Evolutionary conservation across 1,140 invertebrate genomes (phyloP).

Genomic region (Kradibia gibbosae): DNA sequence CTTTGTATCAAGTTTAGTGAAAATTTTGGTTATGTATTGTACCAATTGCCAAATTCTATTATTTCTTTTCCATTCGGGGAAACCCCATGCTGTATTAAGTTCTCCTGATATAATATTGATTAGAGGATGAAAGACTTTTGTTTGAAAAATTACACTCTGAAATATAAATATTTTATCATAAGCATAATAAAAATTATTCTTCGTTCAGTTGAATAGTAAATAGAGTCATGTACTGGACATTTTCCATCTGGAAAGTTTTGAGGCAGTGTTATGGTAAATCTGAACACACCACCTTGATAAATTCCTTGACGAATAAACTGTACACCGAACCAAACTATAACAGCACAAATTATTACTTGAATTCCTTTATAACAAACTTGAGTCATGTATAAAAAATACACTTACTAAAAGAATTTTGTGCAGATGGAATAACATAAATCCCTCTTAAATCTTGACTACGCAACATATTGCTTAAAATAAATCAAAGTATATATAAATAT

Average conservation of each 20-base stretch:
- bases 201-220: conserved; percentile 23
- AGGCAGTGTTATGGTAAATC: conserved; percentile 89
- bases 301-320: conserved; percentile 90
- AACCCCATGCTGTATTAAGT: conserved; percentile 83
- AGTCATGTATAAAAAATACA: conserved; percentile 54
- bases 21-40: conserved; percentile 86
- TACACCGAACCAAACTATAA: conserved; percentile 92
- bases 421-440: conserved; percentile 93
- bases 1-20: conserved; percentile 83
- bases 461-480: conserved; percentile 82
- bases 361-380: conserved; percentile 26
- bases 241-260: conserved; percentile 90
- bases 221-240: conserved; percentile 79
- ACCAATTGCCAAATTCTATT: conserved; percentile 92
- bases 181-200: conserved; percentile 37
- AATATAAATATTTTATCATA: conserved; percentile 56
- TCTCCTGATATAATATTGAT: conserved; percentile 84
- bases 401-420: conserved; percentile 83
- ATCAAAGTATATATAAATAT: neutral
- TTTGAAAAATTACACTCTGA: conserved; percentile 89
- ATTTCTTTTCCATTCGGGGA: conserved; percentile 87
- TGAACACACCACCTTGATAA: conserved; percentile 91
- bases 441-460: conserved; percentile 88
- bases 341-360: conserved; percentile 40
- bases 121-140: conserved; percentile 89